Evolutionary conservation across 2,888 invertebrate species (phyloP).

Genomic region (Catocala nupta): DNA sequence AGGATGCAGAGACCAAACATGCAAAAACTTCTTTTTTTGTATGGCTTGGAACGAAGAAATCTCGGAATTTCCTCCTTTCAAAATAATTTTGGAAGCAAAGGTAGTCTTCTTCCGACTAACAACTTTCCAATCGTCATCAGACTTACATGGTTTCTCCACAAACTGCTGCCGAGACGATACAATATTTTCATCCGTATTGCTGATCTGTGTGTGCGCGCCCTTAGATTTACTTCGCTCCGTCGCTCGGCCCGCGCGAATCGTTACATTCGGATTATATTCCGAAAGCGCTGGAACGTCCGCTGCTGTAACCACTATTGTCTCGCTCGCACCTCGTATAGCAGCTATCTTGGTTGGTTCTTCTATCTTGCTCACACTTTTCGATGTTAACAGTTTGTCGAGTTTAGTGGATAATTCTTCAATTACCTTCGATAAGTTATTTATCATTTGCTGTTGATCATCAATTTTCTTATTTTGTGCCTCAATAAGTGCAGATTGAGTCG

Average conservation of each 20-base stretch:
- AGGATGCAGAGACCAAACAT: constrained; percentile 32
- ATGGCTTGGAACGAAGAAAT: constrained; percentile 11
- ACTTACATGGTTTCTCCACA: neutral
- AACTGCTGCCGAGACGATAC: neutral
- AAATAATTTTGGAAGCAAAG: neutral
- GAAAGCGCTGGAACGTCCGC: too few species aligned
- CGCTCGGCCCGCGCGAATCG: too few species aligned
- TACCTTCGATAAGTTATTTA: neutral
- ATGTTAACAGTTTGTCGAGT: neutral
- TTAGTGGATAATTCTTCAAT: neutral
- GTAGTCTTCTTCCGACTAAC: neutral
- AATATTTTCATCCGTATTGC: too few species aligned
- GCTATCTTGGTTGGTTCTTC: too few species aligned
- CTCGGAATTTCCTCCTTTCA: neutral
- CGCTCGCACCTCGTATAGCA: too few species aligned
- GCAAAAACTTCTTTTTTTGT: constrained; percentile 26
- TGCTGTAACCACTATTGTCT: too few species aligned
- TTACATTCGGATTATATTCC: too few species aligned
- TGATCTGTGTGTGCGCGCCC: too few species aligned
- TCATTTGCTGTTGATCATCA: neutral
- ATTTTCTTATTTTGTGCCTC: constrained; percentile 5
- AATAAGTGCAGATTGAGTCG: constrained; percentile 2
- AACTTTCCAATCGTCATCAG: neutral
- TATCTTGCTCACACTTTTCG: neutral
- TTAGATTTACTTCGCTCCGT: too few species aligned